Evolutionary conservation across 2,797 vertebrate genomes (phyloP).

Genomic region (Anabas testudineus): DNA sequence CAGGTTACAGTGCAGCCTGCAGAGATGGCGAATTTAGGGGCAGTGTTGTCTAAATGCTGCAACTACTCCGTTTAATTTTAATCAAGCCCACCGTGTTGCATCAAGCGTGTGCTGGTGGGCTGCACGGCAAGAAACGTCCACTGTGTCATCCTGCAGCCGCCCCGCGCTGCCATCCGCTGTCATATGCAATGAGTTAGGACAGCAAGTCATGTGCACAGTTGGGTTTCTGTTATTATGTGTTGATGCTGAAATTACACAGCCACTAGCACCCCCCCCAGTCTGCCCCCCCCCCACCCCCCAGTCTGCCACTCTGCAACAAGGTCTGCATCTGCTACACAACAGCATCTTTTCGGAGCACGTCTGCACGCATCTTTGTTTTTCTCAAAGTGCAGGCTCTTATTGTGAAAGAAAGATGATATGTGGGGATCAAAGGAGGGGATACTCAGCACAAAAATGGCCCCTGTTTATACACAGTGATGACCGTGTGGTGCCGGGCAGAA

Average conservation of each 20-base stretch:
- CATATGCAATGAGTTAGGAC: not conserved
- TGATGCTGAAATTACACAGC: not conserved
- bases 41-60: not conserved
- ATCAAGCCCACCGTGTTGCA: constrained; percentile 20
- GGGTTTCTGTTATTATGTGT: not conserved
- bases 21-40: not conserved
- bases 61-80: constrained; percentile 17
- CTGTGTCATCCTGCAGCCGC: not conserved
- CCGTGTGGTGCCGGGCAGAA: constrained; percentile 74
- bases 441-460: constrained; percentile 69
- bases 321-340: not conserved
- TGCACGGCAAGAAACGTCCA: not conserved
- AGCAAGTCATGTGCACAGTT: not conserved
- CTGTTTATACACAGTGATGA: constrained; percentile 73
- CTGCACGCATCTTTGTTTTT: constrained; percentile 11
- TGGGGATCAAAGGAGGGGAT: constrained; percentile 63
- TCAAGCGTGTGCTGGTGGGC: not conserved
- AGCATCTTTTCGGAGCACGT: constrained; percentile 6
- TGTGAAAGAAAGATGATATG: constrained; percentile 43
- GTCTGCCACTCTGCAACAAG: not conserved
- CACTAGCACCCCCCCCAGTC: not conserved
- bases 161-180: not conserved
- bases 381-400: constrained; percentile 1
- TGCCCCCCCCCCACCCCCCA: not conserved
- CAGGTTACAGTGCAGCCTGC: constrained; percentile 24